Conservation (phyloP, 2,113 vertebrate species). For the Meles meles region DNA sequence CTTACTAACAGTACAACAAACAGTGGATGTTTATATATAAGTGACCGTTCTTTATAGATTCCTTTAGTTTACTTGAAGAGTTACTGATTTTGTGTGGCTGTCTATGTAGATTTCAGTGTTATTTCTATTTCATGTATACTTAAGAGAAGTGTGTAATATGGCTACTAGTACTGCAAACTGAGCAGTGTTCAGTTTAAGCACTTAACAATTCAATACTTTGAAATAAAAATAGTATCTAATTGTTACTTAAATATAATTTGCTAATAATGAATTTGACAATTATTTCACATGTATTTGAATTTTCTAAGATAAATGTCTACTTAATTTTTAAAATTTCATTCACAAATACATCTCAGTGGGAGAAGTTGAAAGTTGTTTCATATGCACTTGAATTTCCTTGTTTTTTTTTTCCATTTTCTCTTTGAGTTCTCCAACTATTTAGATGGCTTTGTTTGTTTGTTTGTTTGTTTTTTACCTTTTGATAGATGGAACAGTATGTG, state of each 20-base stretch:
- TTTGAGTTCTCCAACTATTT: background rate
- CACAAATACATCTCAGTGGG: background rate
- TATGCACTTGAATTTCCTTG: background rate
- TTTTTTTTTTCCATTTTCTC: background rate
- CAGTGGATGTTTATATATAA: background rate
- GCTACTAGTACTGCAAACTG: background rate
- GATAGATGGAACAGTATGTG: background rate
- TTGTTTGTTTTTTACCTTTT: background rate
- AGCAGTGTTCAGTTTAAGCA: background rate
- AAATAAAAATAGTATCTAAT: background rate
- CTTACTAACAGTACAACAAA: background rate
- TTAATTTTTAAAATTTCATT: background rate
- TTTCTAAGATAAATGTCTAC: background rate
- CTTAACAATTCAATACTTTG: background rate
- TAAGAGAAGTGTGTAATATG: background rate
- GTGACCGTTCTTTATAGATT: background rate
- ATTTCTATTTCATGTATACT: background rate
- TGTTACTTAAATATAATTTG: background rate
- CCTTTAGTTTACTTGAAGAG: background rate
- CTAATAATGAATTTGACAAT: background rate
- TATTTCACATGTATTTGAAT: background rate
- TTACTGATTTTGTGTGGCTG: background rate
- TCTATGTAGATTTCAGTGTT: background rate
- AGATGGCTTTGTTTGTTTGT: background rate
- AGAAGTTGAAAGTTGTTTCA: background rate